Conservation (phyloP, 2,888 invertebrate species). For the Dendrolimus pini region DNA sequence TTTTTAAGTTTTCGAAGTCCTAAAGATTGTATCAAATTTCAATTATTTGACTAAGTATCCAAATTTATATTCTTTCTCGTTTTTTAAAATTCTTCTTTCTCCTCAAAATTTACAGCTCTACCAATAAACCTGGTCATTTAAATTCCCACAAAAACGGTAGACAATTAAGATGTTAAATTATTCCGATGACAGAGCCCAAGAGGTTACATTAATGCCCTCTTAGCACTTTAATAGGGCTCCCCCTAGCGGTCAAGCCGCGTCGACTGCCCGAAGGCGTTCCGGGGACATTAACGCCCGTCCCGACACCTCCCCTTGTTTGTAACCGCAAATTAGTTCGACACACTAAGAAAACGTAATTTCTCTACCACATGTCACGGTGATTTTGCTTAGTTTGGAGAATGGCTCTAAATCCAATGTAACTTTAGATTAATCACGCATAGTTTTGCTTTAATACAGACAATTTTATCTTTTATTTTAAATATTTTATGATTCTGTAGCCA, state of each 20-base stretch:
- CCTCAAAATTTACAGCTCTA: too few species aligned
- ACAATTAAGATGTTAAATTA: constrained; percentile 70
- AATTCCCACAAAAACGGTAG: constrained; percentile 34
- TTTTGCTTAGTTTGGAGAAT: background rate
- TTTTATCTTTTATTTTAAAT: too few species aligned
- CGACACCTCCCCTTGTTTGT: constrained; percentile 67
- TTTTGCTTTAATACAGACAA: too few species aligned
- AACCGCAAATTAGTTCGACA: constrained; percentile 56
- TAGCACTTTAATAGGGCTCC: constrained; percentile 72
- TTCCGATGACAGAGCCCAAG: constrained; percentile 62
- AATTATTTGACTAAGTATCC: too few species aligned
- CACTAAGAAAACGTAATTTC: constrained; percentile 12
- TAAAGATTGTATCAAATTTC: too few species aligned
- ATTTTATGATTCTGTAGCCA: too few species aligned
- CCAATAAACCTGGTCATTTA: background rate
- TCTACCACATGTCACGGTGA: background rate
- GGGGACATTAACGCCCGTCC: constrained; percentile 46
- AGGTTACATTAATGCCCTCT: constrained; percentile 68
- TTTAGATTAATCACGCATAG: too few species aligned
- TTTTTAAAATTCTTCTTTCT: too few species aligned
- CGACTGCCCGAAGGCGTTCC: constrained; percentile 62
- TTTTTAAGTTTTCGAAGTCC: too few species aligned
- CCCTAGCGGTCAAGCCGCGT: constrained; percentile 58
- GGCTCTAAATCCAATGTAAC: background rate
- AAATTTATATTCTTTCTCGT: too few species aligned